These are phyloP conservation scores for Hyla sarda DNA, from an alignment of 2,113 vertebrate species.

Conservation along the genomic window DNA sequence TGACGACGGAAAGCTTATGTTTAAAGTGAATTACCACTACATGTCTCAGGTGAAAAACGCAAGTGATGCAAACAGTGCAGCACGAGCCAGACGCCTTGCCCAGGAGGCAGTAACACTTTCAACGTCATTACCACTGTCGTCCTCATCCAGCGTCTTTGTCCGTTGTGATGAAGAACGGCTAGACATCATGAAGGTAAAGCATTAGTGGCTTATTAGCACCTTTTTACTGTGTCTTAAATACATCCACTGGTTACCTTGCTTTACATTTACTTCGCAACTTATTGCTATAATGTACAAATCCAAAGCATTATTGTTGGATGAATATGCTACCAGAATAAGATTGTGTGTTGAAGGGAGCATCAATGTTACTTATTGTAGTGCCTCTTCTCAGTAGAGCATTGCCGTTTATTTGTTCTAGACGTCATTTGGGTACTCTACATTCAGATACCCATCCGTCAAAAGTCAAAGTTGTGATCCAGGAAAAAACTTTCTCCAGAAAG, in stretches of 20 bases:
- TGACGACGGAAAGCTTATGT: slow-evolving; percentile 95
- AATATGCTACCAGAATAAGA: no score
- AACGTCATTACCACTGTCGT: slow-evolving; percentile 94
- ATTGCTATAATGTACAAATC: neutral
- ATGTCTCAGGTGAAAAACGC: slow-evolving; percentile 99
- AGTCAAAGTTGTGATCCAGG: no score
- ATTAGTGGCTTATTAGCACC: no score
- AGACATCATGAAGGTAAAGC: slow-evolving; percentile 96
- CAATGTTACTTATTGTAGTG: no score
- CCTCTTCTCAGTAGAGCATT: no score
- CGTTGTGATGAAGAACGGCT: slow-evolving; percentile 96
- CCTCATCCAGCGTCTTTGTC: slow-evolving; percentile 96
- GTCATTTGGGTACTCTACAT: no score
- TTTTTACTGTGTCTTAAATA: neutral
- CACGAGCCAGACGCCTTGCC: slow-evolving; percentile 91
- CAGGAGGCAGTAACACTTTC: slow-evolving; percentile 98
- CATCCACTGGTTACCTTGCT: neutral
- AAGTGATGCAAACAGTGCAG: slow-evolving; percentile 93
- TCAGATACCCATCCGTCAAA: no score
- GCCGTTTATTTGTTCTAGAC: no score
- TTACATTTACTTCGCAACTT: neutral
- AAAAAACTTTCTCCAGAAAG: no score
- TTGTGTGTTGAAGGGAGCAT: no score
- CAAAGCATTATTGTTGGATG: no score
- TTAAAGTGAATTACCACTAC: slow-evolving; percentile 99